Conservation (phyloP, 2,113 vertebrate species). For the Eulacestoma nigropectus region DNA sequence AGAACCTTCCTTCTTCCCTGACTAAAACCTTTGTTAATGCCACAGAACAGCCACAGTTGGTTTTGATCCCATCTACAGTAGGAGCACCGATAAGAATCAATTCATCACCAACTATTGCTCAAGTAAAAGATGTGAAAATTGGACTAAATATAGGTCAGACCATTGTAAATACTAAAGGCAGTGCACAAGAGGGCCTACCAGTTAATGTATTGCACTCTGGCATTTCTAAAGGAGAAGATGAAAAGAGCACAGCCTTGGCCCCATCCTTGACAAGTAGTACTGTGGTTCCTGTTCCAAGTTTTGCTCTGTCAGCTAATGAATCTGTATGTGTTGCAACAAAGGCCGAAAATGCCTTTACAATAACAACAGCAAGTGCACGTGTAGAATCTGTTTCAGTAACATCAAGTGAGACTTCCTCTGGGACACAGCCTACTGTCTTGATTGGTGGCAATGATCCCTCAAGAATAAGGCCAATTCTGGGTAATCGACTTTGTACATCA, state of each 20-base stretch:
- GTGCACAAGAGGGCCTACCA: slow-evolving; percentile 64
- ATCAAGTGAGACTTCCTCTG: slow-evolving; percentile 36
- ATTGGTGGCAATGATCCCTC: slow-evolving; percentile 62
- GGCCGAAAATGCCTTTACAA: slow-evolving; percentile 45
- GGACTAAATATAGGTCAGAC: slow-evolving; percentile 78
- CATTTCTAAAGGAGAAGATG: slow-evolving; percentile 67
- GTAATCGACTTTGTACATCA: slow-evolving; percentile 58
- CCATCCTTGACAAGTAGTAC: slow-evolving; percentile 42
- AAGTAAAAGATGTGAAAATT: slow-evolving; percentile 82
- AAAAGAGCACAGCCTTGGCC: neutral
- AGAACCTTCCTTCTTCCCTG: slow-evolving; percentile 51
- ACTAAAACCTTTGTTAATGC: slow-evolving; percentile 66
- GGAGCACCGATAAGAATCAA: slow-evolving; percentile 71
- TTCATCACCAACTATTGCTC: slow-evolving; percentile 73
- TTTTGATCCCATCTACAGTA: slow-evolving; percentile 74
- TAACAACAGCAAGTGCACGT: slow-evolving; percentile 42
- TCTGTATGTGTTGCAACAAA: slow-evolving; percentile 44
- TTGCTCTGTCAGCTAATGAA: slow-evolving; percentile 51
- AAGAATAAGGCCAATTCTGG: slow-evolving; percentile 59
- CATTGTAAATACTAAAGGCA: slow-evolving; percentile 71
- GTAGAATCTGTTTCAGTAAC: slow-evolving; percentile 57
- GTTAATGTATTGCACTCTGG: slow-evolving; percentile 74
- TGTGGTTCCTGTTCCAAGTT: slow-evolving; percentile 52
- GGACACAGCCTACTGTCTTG: slow-evolving; percentile 42
- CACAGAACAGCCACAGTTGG: slow-evolving; percentile 73